Conservation (phyloP, 92 coral and sea anemone genomes). For the Nematostella vectensis region DNA sequence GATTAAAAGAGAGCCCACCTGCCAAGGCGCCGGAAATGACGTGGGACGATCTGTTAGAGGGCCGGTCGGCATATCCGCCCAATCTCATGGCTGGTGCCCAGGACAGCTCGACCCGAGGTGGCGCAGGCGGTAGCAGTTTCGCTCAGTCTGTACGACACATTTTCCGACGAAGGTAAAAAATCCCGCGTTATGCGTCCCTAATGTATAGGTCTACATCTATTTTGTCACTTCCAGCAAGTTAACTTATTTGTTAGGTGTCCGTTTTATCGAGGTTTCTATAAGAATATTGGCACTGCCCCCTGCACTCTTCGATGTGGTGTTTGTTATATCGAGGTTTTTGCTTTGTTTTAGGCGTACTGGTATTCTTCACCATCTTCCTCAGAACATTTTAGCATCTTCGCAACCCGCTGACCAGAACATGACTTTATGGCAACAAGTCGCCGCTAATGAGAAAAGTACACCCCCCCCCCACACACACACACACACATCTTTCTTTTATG, state of each 20-base stretch:
- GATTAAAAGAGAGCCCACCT: slow-evolving; percentile 12
- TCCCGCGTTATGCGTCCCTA: no score
- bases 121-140: slow-evolving; percentile 21
- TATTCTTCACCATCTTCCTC: slow-evolving; percentile 36
- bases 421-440: slow-evolving; percentile 89
- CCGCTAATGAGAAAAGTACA: slow-evolving; percentile 76
- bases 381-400: slow-evolving; percentile 9
- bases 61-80: slow-evolving; percentile 5
- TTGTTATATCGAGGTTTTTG: no score
- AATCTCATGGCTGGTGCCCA: neutral
- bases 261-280: no score
- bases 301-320: no score
- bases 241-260: no score
- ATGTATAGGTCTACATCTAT: no score
- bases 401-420: slow-evolving; percentile 32
- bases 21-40: slow-evolving; percentile 16
- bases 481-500: no score
- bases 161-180: slow-evolving; percentile 10
- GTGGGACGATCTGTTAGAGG: slow-evolving; percentile 25
- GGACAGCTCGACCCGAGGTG: slow-evolving; percentile 6
- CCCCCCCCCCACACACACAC: no score
- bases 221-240: no score
- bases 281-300: no score
- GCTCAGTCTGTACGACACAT: slow-evolving; percentile 14
- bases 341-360: slow-evolving; percentile 67